These are phyloP conservation scores for Leucoma salicis DNA, from an alignment of 2,888 invertebrate species.

Conservation along the genomic window DNA sequence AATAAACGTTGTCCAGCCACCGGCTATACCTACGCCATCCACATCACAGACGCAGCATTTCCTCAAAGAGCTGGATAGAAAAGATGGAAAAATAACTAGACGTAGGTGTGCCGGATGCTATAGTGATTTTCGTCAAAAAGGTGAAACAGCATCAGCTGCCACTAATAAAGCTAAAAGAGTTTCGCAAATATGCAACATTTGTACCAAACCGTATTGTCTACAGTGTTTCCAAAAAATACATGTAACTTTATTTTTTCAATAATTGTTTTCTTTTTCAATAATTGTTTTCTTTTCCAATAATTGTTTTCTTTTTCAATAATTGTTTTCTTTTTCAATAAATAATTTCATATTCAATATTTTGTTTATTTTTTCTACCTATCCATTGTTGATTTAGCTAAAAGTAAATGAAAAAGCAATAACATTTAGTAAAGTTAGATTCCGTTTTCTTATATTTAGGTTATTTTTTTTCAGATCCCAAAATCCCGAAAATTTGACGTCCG, in stretches of 20 bases:
- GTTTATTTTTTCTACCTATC: no score
- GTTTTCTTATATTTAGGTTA: no score
- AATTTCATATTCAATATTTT: no score
- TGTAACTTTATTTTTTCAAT: not conserved
- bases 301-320: not conserved
- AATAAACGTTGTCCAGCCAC: slow-evolving; percentile 5
- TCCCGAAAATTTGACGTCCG: not conserved
- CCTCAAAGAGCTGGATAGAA: not conserved
- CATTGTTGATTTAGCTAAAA: no score
- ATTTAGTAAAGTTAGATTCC: no score
- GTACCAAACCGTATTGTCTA: slow-evolving; percentile 5
- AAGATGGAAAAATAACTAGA: not conserved
- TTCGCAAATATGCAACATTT: slow-evolving; percentile 8
- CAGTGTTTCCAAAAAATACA: slow-evolving; percentile 6
- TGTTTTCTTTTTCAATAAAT: no score
- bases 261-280: not conserved
- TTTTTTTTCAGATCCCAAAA: no score
- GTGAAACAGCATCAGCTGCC: slow-evolving; percentile 3
- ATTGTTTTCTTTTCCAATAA: not conserved
- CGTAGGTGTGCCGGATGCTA: not conserved
- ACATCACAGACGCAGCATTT: not conserved
- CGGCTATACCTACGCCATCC: slow-evolving; percentile 5
- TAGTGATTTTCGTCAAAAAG: not conserved
- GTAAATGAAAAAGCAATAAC: no score
- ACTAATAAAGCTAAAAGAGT: slow-evolving; percentile 9